Evolutionary conservation across 2,113 vertebrate species (phyloP).

Genomic region (Cephalopterus ornatus): DNA sequence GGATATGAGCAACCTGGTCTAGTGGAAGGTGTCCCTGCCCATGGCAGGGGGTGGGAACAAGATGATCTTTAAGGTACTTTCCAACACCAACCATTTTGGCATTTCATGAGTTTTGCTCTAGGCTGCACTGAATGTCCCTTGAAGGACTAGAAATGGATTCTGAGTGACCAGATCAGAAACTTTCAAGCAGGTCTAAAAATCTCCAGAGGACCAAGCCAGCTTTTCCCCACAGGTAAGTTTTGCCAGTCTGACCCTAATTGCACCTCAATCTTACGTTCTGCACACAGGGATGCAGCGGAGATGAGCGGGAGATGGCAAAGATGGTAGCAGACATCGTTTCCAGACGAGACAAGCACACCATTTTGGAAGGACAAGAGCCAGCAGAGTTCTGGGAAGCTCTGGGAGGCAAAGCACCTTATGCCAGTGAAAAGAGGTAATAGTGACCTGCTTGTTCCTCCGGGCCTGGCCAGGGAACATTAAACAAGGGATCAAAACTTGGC

Average conservation of each 20-base stretch:
- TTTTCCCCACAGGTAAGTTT: neutral
- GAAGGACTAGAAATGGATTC: neutral
- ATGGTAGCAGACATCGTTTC: constrained; percentile 80
- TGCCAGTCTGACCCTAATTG: neutral
- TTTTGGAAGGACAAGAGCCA: constrained; percentile 89
- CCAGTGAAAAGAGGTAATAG: constrained; percentile 84
- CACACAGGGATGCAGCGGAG: constrained; percentile 86
- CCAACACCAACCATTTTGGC: neutral
- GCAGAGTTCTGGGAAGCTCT: constrained; percentile 88
- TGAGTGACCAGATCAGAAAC: neutral
- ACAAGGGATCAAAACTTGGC: neutral
- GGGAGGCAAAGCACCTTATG: constrained; percentile 86
- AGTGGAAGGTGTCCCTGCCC: neutral
- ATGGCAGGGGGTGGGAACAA: neutral
- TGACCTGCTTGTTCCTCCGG: neutral
- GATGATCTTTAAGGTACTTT: neutral
- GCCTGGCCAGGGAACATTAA: neutral
- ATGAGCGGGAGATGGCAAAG: constrained; percentile 88
- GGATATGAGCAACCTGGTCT: neutral
- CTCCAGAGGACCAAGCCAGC: neutral
- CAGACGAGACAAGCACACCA: constrained; percentile 81
- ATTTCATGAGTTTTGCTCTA: neutral
- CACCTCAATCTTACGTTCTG: neutral
- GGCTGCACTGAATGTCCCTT: neutral
- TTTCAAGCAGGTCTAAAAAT: neutral